Conservation (phyloP, 2,113 vertebrate genomes). For the Myotis davidii region DNA sequence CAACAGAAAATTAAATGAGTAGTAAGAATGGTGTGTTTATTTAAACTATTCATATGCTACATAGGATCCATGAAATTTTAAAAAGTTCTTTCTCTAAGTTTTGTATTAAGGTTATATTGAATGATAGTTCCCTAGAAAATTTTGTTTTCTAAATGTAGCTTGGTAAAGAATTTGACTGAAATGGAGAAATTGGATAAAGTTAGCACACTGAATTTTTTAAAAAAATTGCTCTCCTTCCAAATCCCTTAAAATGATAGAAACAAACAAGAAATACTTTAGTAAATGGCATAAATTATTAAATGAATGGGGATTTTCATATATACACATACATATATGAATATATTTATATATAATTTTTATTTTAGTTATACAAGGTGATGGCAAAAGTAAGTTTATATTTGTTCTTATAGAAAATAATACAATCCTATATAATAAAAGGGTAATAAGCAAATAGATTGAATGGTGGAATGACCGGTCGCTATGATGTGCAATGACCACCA, state of each 20-base stretch:
- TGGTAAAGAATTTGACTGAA: slow-evolving; percentile 33
- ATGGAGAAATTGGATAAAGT: not conserved
- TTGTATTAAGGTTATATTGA: slow-evolving; percentile 44
- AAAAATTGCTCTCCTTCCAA: not conserved
- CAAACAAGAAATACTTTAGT: not conserved
- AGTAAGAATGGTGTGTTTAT: not conserved
- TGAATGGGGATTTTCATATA: not conserved
- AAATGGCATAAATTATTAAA: not conserved
- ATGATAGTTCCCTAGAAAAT: not conserved
- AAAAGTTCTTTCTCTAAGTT: not conserved
- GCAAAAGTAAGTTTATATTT: not conserved
- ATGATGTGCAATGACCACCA: too few relatives aligned
- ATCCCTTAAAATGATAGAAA: not conserved
- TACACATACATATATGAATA: not conserved
- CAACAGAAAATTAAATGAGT: not conserved
- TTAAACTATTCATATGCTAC: not conserved
- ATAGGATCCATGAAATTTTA: not conserved
- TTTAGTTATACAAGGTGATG: not conserved
- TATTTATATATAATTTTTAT: not conserved
- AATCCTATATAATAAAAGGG: not conserved
- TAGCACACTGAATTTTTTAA: not conserved
- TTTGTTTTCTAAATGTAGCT: slow-evolving; percentile 8
- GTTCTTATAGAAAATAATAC: not conserved
- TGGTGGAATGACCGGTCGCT: too few relatives aligned
- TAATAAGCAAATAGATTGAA: too few relatives aligned